Percentiles rank a stretch among this genome's conserved stretches.
These are phyloP conservation scores for Gymnopithys bicolor DNA, from an alignment of 2,797 vertebrate species.

Conservation along the genomic window DNA sequence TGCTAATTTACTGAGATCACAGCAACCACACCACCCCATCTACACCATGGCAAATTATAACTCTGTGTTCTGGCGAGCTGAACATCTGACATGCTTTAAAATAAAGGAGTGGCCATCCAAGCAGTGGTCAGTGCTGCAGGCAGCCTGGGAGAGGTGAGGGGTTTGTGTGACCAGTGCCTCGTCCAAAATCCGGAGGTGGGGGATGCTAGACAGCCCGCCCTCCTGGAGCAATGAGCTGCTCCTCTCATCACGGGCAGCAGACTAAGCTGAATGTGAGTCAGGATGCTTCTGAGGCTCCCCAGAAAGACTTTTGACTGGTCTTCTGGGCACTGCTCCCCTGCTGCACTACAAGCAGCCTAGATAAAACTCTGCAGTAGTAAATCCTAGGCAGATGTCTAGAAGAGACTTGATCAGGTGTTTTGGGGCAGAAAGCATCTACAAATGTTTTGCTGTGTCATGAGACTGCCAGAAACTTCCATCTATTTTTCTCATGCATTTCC, in stretches of 20 bases:
- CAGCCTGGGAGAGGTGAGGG: accelerated
- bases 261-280: background rate
- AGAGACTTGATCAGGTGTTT: background rate
- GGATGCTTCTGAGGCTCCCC: background rate
- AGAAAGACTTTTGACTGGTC: background rate
- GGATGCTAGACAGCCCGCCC: background rate
- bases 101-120: background rate
- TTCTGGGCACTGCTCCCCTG: background rate
- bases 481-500: background rate
- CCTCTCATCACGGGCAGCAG: background rate
- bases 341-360: background rate
- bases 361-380: background rate
- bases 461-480: background rate
- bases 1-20: conserved; percentile 29
- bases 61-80: background rate
- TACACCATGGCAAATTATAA: conserved; percentile 4
- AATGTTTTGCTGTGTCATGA: background rate
- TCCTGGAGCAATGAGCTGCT: accelerated
- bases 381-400: background rate
- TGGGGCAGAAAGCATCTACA: background rate
- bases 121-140: background rate
- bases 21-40: background rate
- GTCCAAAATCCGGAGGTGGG: accelerated
- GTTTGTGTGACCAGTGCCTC: background rate
- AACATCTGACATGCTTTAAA: conserved; percentile 6